Base-by-base conservation (phyloP, 2,113 vertebrate species). In the Nothocercus julius region DNA sequence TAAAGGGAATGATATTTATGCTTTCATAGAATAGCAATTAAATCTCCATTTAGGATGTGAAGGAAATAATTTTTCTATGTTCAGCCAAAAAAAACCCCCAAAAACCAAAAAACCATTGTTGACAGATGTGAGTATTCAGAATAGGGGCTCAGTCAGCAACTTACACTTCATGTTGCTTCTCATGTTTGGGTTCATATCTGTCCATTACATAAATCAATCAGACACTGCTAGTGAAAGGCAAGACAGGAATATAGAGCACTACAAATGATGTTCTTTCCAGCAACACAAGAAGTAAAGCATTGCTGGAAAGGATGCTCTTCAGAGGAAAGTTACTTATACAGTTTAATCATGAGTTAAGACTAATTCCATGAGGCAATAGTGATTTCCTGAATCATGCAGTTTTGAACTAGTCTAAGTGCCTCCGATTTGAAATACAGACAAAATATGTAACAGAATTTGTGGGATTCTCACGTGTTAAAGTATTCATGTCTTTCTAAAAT, bases 161-260 rank as follows among this genome's bases (percentile, higher is more conserved):
- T 12, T 21, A 27, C 8, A 5, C 47, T 0, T 8, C 20, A 44
- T 14, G 17, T 13, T 40, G 13, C 32, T 83, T 40, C 27, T 36
- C 21, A 3, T 17, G 38, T 18, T 4, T 27, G 73, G 44, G 24
- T 40, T 61, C 51, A 14, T 45, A 34, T 9, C 27, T 28, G 27
- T 28, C n/a, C 66, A 13, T 18, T 4, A 42, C 22, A 53, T 12
- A n/a, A 44, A 22, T 4, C 3, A 21, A 53, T 11, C 5, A 66
- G 27, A 27, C 19, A 5, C 27, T 70, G 22, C 7, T 28, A 59
- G 54, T 3, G 40, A 45, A 64, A 28, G 24, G 11, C 6, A 51
- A 17, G 58, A 13, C 2, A 7, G 0, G 16, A 56, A 40, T 0
- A 22, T 11, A 1, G 12, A 2, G 17, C 6, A 0, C 20, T n/a